phyloP scores from a whole-genome alignment of 2,797 vertebrate genomes.

The Sarcophilus harrisii region DNA sequence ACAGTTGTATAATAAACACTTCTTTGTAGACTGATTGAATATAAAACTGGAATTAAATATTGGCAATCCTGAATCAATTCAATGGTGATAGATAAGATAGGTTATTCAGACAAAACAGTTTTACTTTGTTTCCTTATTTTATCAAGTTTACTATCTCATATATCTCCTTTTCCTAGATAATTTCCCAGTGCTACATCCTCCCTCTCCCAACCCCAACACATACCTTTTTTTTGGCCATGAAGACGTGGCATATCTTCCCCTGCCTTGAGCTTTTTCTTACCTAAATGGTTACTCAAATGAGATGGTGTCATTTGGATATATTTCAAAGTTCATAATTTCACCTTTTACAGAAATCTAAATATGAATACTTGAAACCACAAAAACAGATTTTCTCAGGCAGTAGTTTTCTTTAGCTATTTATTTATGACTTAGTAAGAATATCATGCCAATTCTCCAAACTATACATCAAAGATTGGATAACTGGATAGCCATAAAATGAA shows the following conservation, averaged over 20 bases:
- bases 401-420: background rate
- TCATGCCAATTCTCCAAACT: background rate
- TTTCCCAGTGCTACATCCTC: background rate
- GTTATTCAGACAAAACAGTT: background rate
- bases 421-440: background rate
- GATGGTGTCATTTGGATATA: background rate
- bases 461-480: background rate
- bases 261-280: background rate
- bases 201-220: background rate
- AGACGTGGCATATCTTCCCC: background rate
- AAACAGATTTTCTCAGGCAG: background rate
- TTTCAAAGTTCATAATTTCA: background rate
- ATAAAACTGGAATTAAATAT: background rate
- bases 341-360: background rate
- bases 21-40: background rate
- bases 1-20: background rate
- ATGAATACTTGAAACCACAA: background rate
- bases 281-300: background rate
- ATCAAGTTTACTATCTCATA: background rate
- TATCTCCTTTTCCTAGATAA: background rate
- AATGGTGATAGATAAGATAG: background rate
- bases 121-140: background rate
- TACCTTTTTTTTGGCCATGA: background rate
- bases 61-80: background rate
- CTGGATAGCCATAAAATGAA: background rate